Evolutionary conservation across 2,797 vertebrate genomes (phyloP).

Genomic region (Oreochromis grahami): DNA sequence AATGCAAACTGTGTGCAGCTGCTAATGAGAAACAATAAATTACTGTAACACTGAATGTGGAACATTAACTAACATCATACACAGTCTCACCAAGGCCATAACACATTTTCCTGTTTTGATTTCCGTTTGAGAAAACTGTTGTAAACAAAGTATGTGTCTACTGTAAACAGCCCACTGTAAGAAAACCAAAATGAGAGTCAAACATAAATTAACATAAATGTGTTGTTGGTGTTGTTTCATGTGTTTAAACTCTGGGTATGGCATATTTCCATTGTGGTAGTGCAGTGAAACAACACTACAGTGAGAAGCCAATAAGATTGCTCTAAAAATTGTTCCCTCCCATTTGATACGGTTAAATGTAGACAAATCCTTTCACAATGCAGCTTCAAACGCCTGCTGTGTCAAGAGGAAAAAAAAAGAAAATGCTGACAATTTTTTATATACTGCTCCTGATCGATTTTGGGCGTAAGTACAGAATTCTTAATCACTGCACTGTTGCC

Average conservation of each 20-base stretch:
- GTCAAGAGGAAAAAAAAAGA: neutral
- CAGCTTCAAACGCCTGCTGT: fast-evolving
- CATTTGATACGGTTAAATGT: neutral
- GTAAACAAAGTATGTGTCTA: neutral
- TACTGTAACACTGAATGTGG: fast-evolving
- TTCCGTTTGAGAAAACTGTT: neutral
- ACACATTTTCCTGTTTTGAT: neutral
- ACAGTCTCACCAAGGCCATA: neutral
- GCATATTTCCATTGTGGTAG: neutral
- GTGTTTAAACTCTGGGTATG: fast-evolving
- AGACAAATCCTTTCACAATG: neutral
- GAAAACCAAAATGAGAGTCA: neutral
- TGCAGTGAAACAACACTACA: fast-evolving
- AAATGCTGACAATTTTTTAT: neutral
- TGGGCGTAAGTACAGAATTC: neutral
- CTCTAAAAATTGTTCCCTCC: neutral
- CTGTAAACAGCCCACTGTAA: neutral
- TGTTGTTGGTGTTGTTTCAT: neutral
- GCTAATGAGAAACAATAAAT: too few species aligned
- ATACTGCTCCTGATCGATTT: neutral
- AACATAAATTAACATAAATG: neutral
- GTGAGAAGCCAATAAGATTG: neutral
- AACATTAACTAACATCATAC: neutral
- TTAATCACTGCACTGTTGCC: fast-evolving
- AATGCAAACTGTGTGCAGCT: too few species aligned